A percentile compares a stretch with the other conserved stretches of the same genome.
These are phyloP conservation scores for Carassius gibelio DNA, from an alignment of 2,113 vertebrate genomes.

Conservation along the genomic window DNA sequence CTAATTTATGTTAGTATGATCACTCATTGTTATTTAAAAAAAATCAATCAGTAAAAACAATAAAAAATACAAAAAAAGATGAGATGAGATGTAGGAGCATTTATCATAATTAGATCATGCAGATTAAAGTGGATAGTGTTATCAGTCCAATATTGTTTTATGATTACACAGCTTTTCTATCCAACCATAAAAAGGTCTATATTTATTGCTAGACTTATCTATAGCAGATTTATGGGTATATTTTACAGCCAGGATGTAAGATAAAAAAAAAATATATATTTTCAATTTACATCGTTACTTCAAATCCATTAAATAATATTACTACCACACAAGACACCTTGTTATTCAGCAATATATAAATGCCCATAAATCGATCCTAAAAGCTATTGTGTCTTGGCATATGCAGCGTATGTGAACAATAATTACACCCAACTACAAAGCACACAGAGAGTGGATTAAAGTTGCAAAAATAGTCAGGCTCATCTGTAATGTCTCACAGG, in stretches of 20 bases:
- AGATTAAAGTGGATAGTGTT: slow-evolving; percentile 45
- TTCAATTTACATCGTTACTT: neutral
- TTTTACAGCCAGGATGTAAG: neutral
- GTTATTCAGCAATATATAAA: slow-evolving; percentile 3
- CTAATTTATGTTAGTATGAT: slow-evolving; percentile 57
- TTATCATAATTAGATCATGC: slow-evolving; percentile 52
- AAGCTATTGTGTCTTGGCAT: neutral
- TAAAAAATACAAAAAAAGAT: neutral
- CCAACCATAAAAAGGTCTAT: neutral
- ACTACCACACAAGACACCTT: neutral
- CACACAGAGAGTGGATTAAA: neutral
- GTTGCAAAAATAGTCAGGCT: neutral
- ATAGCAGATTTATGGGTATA: neutral
- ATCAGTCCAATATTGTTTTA: slow-evolving; percentile 60
- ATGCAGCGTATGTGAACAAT: neutral
- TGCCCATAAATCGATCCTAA: neutral
- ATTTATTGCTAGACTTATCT: neutral
- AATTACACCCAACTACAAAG: neutral
- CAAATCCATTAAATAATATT: neutral
- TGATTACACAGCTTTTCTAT: slow-evolving; percentile 23
- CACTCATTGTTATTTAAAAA: neutral
- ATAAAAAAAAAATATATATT: neutral
- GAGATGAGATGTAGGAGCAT: neutral
- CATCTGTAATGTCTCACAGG: neutral
- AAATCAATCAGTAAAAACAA: no score